phyloP scores from a whole-genome alignment of 2,113 vertebrate genomes.

The Tiliqua scincoides region DNA sequence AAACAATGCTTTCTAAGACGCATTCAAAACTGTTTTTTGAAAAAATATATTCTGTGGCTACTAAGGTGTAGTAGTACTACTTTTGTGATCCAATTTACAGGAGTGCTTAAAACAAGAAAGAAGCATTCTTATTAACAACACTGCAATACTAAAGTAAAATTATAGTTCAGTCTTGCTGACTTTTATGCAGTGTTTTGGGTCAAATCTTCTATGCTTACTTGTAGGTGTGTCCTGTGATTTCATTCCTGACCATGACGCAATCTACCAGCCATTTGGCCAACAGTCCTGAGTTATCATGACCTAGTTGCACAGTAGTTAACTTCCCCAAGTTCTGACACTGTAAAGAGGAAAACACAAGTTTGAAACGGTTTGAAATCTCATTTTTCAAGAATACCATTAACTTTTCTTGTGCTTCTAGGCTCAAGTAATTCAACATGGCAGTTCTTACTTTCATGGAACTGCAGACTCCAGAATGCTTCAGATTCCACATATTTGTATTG shows the following conservation, averaged over 20 bases:
- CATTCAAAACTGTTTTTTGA: background rate
- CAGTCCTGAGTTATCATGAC: slow-evolving; percentile 95
- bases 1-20: background rate
- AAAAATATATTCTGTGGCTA: no score
- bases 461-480: no score
- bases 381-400: background rate
- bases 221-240: slow-evolving; percentile 96
- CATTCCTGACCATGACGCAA: slow-evolving; percentile 97
- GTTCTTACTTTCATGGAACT: background rate
- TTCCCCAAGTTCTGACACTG: slow-evolving; percentile 98
- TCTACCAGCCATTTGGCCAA: slow-evolving; percentile 98
- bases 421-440: background rate
- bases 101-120: background rate
- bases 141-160: slow-evolving; percentile 12
- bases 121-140: background rate
- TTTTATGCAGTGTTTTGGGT: background rate
- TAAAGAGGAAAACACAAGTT: slow-evolving; percentile 62
- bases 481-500: background rate
- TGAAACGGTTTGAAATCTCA: slow-evolving; percentile 24
- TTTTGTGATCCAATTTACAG: background rate
- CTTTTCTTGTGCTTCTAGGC: background rate
- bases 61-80: no score
- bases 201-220: slow-evolving; percentile 79
- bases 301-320: slow-evolving; percentile 94
- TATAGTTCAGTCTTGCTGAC: background rate